These are phyloP conservation scores for Nyctibius grandis DNA, from an alignment of 2,797 vertebrate species.

Conservation along the genomic window DNA sequence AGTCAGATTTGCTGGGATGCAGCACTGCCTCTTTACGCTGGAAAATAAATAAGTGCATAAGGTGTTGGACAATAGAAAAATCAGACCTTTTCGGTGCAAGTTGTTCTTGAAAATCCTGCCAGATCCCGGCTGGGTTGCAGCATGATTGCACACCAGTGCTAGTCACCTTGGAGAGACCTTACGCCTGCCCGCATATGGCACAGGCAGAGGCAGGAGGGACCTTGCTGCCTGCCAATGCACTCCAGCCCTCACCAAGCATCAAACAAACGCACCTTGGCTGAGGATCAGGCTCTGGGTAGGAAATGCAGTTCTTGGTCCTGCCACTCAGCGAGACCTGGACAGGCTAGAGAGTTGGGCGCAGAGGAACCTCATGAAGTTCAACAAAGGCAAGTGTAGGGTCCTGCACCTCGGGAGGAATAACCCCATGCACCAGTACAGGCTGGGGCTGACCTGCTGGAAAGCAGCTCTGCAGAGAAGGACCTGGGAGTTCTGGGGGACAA, in stretches of 20 bases:
- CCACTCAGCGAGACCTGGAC: too few relatives aligned
- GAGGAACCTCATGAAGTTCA: too few relatives aligned
- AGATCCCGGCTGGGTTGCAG: not conserved
- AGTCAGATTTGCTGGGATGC: not conserved
- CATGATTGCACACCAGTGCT: not conserved
- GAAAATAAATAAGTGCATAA: not conserved
- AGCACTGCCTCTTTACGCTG: not conserved
- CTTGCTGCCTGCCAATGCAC: not conserved
- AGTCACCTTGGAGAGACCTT: not conserved
- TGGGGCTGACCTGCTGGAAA: too few relatives aligned
- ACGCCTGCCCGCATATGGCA: rapidly evolving
- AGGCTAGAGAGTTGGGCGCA: too few relatives aligned
- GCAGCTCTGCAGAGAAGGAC: too few relatives aligned
- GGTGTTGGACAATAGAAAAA: not conserved
- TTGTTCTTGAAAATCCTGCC: not conserved
- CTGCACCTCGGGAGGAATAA: too few relatives aligned
- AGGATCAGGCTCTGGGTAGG: not conserved
- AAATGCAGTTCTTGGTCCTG: not conserved
- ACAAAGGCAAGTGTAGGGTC: too few relatives aligned
- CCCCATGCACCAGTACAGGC: too few relatives aligned
- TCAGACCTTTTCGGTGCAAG: not conserved
- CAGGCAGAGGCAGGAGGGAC: not conserved
- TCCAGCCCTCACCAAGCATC: not conserved
- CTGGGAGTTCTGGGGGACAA: too few relatives aligned
- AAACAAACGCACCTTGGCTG: rapidly evolving